Base-by-base conservation (phyloP, 1,140 invertebrate species). In the Drosophila bocki region DNA sequence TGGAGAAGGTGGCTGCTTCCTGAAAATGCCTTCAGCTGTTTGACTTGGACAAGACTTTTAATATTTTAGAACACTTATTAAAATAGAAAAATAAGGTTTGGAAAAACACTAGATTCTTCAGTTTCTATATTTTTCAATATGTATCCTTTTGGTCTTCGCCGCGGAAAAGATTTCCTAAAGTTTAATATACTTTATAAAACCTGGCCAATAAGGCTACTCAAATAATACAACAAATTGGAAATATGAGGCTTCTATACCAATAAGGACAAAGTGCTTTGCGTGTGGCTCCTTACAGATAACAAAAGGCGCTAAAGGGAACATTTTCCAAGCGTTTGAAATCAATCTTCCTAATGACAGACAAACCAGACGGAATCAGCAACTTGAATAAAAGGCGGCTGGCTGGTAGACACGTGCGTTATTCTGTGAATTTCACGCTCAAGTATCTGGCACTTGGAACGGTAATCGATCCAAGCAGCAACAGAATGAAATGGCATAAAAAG, bases 321-420 rank as follows among this genome's bases (percentile, higher is more conserved):
- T 57, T 78, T 88, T 83, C 65, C 68, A 78, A 58, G 80, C 72
- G 78, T 81, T 88, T 83, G 80, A 87, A 87, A 87, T 87, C 85
- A 90, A 87, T 87, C 84, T 87, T 88, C 85, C 84, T 87, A 87
- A 84, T 87, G 84, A 87, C 84, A 84, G 84, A 80, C 77, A 78
- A 77, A 42, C 57, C 45, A 44, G 50, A 60, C 53, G 15, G 56
- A 45, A 65, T 51, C 50, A 53, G 50, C 22, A 68, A 35, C 33
- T 60, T 58, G 37, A 72, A 61, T 58, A 70, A 58, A 54, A 39
- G 35, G 57, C 67, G 45, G 54, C 29, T 51, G 50, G n/a, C 67
- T 80, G 87, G 64, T 70, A 84, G 85, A 88, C 84, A 87, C 84
- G 84, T 87, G 84, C 84, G 84, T 61, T 84, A 69, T 54, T 22